Percentiles rank a stretch among this genome's conserved stretches.
These are phyloP conservation scores for Selene dorsalis DNA, from an alignment of 2,797 vertebrate species.

Conservation along the genomic window DNA sequence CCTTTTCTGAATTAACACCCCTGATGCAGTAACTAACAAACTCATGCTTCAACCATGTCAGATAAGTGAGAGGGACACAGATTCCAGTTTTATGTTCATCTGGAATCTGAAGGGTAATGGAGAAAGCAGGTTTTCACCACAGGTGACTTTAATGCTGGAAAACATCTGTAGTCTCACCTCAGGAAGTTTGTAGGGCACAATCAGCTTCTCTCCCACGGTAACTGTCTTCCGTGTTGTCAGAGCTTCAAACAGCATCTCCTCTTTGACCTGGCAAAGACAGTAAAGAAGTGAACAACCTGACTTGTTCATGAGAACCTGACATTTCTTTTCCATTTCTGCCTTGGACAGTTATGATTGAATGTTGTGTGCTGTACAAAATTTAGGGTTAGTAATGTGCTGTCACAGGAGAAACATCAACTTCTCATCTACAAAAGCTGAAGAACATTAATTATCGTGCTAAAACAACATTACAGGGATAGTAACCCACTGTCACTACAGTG, in stretches of 20 bases:
- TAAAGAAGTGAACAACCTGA: neutral
- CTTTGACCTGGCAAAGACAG: conserved; percentile 88
- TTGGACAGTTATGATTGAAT: neutral
- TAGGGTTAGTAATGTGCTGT: neutral
- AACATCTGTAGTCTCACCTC: conserved; percentile 86
- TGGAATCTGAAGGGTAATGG: neutral
- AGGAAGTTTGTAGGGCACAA: conserved; percentile 94
- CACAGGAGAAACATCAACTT: conserved; percentile 25
- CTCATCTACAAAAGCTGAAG: neutral
- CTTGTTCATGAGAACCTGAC: neutral
- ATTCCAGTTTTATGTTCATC: neutral
- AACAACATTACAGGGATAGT: neutral
- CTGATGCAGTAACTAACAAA: neutral
- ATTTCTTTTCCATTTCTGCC: neutral
- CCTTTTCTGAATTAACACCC: too few relatives aligned
- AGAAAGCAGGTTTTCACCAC: neutral
- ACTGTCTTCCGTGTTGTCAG: conserved; percentile 96
- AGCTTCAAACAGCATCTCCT: conserved; percentile 97
- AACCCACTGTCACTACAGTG: neutral
- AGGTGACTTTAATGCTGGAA: neutral
- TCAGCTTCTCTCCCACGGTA: conserved; percentile 96
- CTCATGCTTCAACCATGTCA: neutral
- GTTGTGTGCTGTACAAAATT: neutral
- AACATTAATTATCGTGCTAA: neutral
- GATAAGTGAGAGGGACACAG: neutral